phyloP scores from a whole-genome alignment of 2,888 invertebrate species.

The Cephus spinipes region DNA sequence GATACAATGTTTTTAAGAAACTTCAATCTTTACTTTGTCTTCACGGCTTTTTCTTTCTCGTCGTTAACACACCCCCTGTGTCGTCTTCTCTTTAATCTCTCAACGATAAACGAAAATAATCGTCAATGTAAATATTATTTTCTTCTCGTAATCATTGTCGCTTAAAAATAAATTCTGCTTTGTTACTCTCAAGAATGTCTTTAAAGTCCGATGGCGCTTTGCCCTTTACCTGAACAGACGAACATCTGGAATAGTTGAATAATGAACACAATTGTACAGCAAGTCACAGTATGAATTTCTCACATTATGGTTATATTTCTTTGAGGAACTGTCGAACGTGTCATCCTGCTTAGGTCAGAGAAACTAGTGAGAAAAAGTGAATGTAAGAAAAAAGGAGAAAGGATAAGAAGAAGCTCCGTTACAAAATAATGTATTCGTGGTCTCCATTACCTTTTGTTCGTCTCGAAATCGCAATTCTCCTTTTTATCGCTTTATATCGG shows the following conservation, averaged over 20 bases:
- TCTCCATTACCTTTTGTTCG: background rate
- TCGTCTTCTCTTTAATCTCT: background rate
- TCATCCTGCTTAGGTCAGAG: slow-evolving; percentile 29
- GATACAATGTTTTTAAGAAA: slow-evolving; percentile 33
- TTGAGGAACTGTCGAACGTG: slow-evolving; percentile 46
- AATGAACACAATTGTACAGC: slow-evolving; percentile 24
- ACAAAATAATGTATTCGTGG: background rate
- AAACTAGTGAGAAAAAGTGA: slow-evolving; percentile 18
- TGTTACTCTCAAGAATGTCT: background rate
- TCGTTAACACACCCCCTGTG: background rate
- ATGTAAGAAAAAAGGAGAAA: background rate
- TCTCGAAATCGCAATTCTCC: background rate
- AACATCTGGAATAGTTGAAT: background rate
- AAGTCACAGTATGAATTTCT: slow-evolving; percentile 42
- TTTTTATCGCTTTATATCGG: slow-evolving; percentile 6
- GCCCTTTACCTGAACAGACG: background rate
- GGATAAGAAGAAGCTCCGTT: background rate
- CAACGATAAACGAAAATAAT: background rate
- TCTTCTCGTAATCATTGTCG: background rate
- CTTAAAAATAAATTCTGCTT: background rate
- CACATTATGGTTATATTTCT: slow-evolving; percentile 45
- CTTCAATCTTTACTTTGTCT: background rate
- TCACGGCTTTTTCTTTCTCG: background rate
- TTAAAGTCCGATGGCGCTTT: background rate
- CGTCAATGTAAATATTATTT: background rate